Evolutionary conservation across 2,888 invertebrate genomes (phyloP), one percentile per base, ranked within the genome.

Genomic region (Agonopterix subpropinquella): DNA sequence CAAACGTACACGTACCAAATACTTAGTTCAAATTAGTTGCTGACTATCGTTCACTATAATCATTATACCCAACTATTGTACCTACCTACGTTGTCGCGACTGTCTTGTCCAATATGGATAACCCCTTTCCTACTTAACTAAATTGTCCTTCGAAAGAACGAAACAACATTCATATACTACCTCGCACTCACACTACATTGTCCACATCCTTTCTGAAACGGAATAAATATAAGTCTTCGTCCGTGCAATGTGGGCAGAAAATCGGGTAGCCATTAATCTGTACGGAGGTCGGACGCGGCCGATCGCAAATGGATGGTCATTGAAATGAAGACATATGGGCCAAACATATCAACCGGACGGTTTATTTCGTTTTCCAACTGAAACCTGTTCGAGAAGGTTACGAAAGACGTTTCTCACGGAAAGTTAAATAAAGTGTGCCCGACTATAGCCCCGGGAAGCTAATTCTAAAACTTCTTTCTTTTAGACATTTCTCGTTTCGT

Each of bases 231-330:
- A 28, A 28, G 28, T 7, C 28, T 28, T 28, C 28, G 28, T 28
- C 28, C 28, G 7, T 28, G 28, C 28, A 28, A 28, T 28, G 63
- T 62, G 64, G 67, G 63, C 70, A 67, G 66, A 65, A 70, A 76
- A 75, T 74, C 68, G 75, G 67, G 66, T 70, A 58, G 67, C 68
- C 73, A 82, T 82, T 77, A 77, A 80, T 80, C 74, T 73, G 59
- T 47, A 46, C 53, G 51, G 58, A 61, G 66, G 68, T 65, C 61
- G 61, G 55, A 53, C 50, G 39, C 48, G 54, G 64, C 65, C 72
- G 70, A 73, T 77, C 69, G 74, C 68, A 80, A 80, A 80, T 77
- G 77, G 77, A 80, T 79, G 79, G 77, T 74, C 76, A 77, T 74
- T 77, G 77, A 74, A 79, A 80, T 78, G 74, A 79, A 81, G 81